These are phyloP conservation scores for Tachysurus fulvidraco DNA, from an alignment of 2,113 vertebrate species.

Conservation along the genomic window DNA sequence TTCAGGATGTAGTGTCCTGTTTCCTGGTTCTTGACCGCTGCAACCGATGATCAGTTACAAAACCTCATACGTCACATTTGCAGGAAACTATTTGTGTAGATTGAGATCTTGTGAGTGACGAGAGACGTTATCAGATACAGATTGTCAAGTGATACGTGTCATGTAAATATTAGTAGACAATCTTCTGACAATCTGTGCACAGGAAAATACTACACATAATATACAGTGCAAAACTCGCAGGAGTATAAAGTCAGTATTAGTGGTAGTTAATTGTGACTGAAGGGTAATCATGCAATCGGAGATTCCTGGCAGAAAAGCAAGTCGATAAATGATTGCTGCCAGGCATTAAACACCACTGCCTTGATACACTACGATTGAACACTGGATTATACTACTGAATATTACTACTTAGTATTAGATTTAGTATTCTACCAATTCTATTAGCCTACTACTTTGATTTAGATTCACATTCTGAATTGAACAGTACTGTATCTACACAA, in stretches of 20 bases:
- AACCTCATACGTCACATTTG: constrained; percentile 4
- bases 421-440: neutral
- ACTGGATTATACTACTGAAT: neutral
- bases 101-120: neutral
- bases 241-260: neutral
- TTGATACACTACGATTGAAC: neutral
- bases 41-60: constrained; percentile 60
- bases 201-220: neutral
- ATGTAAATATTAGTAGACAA: neutral
- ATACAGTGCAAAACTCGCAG: neutral
- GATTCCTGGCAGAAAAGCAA: constrained; percentile 26
- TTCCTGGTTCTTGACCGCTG: constrained; percentile 97
- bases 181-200: neutral
- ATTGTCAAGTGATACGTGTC: neutral
- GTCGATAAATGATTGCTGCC: constrained; percentile 30
- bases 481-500: neutral
- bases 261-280: neutral
- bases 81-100: neutral
- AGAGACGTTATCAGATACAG: neutral
- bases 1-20: constrained; percentile 97
- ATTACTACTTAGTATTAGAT: neutral
- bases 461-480: neutral
- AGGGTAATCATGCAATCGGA: constrained; percentile 12
- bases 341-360: constrained; percentile 33
- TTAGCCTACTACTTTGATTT: neutral